Evolutionary conservation across 2,888 invertebrate species (phyloP).

Genomic region (Hydraecia micacea): DNA sequence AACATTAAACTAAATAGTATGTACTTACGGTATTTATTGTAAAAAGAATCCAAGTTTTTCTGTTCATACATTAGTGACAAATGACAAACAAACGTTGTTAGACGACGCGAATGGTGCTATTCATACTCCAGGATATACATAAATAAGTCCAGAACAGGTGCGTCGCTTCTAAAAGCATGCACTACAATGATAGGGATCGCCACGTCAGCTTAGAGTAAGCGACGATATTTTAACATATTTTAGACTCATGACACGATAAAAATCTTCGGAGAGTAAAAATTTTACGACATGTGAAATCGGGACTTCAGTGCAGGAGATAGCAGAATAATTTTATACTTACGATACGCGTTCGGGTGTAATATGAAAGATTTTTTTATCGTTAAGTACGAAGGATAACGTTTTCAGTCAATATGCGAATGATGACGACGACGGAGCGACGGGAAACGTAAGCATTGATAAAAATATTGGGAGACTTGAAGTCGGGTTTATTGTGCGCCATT

Average conservation of each 20-base stretch:
- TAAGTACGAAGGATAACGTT: slow-evolving; percentile 70
- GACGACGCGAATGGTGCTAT: slow-evolving; percentile 67
- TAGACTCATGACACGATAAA: slow-evolving; percentile 76
- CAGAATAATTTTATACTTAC: slow-evolving; percentile 79
- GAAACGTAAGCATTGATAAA: slow-evolving; percentile 63
- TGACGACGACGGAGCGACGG: slow-evolving; percentile 50
- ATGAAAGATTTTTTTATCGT: slow-evolving; percentile 76
- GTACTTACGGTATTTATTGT: not conserved
- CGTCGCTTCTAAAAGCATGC: slow-evolving; percentile 72
- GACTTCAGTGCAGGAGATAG: slow-evolving; percentile 76
- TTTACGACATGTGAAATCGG: slow-evolving; percentile 81
- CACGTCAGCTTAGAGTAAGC: slow-evolving; percentile 70
- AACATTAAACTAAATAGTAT: slow-evolving; percentile 3
- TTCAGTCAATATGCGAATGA: slow-evolving; percentile 72
- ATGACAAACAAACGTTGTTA: slow-evolving; percentile 71
- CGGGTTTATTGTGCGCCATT: slow-evolving; percentile 77
- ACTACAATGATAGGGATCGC: slow-evolving; percentile 78
- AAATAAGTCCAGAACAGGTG: slow-evolving; percentile 84
- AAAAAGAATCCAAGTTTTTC: slow-evolving; percentile 9
- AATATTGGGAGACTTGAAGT: slow-evolving; percentile 65
- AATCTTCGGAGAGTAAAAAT: slow-evolving; percentile 78
- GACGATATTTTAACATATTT: slow-evolving; percentile 76
- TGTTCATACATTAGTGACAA: slow-evolving; percentile 54
- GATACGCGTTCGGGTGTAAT: slow-evolving; percentile 76
- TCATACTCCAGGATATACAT: slow-evolving; percentile 74